Conservation (phyloP, 2,113 vertebrate genomes). For the Mus spicilegus region DNA sequence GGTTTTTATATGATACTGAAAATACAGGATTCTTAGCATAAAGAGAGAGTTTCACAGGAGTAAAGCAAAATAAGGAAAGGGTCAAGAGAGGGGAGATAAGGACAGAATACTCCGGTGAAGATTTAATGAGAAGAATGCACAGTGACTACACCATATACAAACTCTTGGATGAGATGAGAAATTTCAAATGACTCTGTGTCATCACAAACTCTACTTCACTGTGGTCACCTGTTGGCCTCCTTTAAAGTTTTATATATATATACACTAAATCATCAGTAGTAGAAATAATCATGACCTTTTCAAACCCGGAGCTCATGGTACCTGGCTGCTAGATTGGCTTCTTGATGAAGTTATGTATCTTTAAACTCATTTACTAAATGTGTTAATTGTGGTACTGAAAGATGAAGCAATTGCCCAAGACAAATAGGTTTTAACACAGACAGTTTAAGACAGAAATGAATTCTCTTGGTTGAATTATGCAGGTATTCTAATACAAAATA, state of each 20-base stretch:
- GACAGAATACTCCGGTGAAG: neutral
- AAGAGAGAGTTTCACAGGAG: neutral
- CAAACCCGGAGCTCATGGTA: neutral
- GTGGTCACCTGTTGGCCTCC: neutral
- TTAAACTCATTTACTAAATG: neutral
- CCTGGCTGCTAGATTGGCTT: rapidly evolving
- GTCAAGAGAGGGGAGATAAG: neutral
- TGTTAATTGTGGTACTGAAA: neutral
- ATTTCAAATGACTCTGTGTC: neutral
- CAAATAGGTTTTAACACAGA: neutral
- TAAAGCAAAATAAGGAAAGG: neutral
- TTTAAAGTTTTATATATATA: neutral
- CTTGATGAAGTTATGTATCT: neutral
- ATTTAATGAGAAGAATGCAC: rapidly evolving
- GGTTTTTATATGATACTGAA: neutral
- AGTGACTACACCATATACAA: neutral
- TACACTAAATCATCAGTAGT: neutral
- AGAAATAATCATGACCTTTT: neutral
- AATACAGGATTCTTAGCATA: neutral
- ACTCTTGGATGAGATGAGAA: neutral
- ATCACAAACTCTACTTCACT: neutral
- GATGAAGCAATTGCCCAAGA: neutral
- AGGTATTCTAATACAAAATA: neutral
- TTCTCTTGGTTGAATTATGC: neutral
- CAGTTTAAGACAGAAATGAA: neutral